Percentiles rank a stretch among this genome's conserved stretches.
Conservation (phyloP, 2,113 vertebrate genomes). For the Hoplias malabaricus region DNA sequence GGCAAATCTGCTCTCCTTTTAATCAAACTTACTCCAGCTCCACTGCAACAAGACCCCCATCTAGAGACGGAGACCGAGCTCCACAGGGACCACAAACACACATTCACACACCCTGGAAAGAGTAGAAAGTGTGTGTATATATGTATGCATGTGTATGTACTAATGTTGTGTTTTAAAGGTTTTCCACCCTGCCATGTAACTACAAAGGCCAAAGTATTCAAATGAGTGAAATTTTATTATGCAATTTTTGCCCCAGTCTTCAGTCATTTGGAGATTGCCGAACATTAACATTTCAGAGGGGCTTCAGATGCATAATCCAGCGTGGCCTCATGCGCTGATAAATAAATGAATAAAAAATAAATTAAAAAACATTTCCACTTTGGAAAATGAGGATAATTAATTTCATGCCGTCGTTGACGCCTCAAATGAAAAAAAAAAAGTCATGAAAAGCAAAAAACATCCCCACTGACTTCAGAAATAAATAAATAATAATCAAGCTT, state of each 20-base stretch:
- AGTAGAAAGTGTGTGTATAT: constrained; percentile 16
- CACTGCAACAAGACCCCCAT: not conserved
- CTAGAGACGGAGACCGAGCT: not conserved
- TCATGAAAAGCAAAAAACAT: constrained; percentile 52
- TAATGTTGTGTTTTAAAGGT: not conserved
- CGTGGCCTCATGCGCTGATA: constrained; percentile 47
- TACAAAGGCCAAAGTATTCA: constrained; percentile 19
- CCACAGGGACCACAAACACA: constrained; percentile 11
- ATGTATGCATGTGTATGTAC: not conserved
- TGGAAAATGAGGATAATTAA: constrained; percentile 55
- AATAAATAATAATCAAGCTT: constrained; percentile 56
- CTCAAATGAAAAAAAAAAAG: constrained; percentile 53
- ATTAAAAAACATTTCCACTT: constrained; percentile 38
- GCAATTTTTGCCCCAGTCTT: constrained; percentile 24
- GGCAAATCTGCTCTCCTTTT: constrained; percentile 26
- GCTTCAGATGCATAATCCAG: constrained; percentile 42
- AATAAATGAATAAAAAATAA: constrained; percentile 53
- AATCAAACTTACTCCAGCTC: constrained; percentile 32
- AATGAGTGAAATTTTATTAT: constrained; percentile 32
- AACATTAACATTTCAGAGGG: constrained; percentile 45
- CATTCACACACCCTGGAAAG: constrained; percentile 4
- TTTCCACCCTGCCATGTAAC: not conserved
- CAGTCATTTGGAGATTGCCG: constrained; percentile 4
- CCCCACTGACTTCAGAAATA: constrained; percentile 53
- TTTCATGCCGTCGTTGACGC: constrained; percentile 53